Conservation (phyloP, 1,140 invertebrate genomes). For the Akabosia matsudoensis region DNA sequence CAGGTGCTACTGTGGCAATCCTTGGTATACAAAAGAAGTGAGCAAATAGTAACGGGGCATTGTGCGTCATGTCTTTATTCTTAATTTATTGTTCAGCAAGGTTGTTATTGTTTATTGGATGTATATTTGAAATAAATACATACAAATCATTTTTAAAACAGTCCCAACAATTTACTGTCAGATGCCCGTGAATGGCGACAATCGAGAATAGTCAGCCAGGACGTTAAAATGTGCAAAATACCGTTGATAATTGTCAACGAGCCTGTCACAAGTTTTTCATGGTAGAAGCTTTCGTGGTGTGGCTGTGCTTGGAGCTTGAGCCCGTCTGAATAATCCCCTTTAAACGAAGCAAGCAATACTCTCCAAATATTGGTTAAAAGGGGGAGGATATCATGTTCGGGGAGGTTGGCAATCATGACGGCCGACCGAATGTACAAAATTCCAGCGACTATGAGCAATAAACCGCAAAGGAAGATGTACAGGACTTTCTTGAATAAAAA, state of each 20-base stretch:
- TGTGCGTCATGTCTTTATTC: background rate
- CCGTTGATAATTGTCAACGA: background rate
- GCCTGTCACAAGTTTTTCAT: background rate
- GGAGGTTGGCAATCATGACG: background rate
- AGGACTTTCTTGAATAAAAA: background rate
- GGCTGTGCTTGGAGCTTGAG: background rate
- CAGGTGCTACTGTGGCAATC: constrained; percentile 6
- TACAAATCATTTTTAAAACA: background rate
- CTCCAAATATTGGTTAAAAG: background rate
- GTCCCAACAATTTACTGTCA: background rate
- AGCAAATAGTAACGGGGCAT: background rate
- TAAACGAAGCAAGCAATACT: background rate
- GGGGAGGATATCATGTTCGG: background rate
- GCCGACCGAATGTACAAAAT: background rate
- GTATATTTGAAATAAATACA: background rate
- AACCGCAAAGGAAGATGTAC: background rate
- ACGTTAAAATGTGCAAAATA: background rate
- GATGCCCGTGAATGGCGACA: background rate
- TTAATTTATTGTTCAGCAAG: background rate
- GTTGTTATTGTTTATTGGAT: background rate
- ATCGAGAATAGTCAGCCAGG: background rate
- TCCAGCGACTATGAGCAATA: background rate
- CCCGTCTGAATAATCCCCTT: background rate
- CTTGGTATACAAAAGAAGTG: background rate
- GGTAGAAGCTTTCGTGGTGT: background rate